phyloP scores from a whole-genome alignment of 2,113 vertebrate species.

The Rhinolophus ferrumequinum region DNA sequence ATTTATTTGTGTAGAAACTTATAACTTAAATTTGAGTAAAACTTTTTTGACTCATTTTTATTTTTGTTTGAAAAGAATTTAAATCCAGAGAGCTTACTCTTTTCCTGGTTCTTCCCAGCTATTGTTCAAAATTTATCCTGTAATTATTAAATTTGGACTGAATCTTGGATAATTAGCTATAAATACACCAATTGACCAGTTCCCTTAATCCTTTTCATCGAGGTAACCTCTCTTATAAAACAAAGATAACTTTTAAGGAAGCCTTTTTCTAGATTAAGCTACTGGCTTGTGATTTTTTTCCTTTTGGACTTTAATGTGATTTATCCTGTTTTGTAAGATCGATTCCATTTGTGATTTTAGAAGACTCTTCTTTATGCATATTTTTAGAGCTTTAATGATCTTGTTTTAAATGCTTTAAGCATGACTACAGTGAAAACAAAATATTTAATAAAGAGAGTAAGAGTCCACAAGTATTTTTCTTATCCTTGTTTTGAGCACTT shows the following conservation, averaged over 20 bases:
- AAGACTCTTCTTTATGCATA: background rate
- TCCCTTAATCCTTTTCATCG: conserved; percentile 5
- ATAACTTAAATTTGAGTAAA: conserved; percentile 25
- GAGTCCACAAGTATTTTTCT: background rate
- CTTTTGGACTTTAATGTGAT: background rate
- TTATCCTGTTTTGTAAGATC: background rate
- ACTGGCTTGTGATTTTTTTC: background rate
- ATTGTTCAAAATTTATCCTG: background rate
- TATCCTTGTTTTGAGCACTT: background rate
- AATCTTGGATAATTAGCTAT: conserved; percentile 30
- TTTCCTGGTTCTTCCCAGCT: background rate
- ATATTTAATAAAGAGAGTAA: background rate
- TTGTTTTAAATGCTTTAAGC: conserved; percentile 43
- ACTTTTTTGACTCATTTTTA: background rate
- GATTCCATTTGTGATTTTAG: background rate
- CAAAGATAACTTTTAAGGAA: conserved; percentile 48
- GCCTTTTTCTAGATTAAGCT: background rate
- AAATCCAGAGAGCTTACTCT: background rate
- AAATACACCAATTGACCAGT: background rate
- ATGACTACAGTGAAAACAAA: background rate
- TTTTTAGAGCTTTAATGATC: background rate
- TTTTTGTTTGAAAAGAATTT: conserved; percentile 26
- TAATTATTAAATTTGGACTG: background rate
- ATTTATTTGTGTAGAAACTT: conserved; percentile 40
- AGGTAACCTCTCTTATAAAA: background rate